Percentiles rank a stretch among this genome's conserved stretches.
phyloP scores from a whole-genome alignment of 2,113 vertebrate species.

The Micromys minutus region DNA sequence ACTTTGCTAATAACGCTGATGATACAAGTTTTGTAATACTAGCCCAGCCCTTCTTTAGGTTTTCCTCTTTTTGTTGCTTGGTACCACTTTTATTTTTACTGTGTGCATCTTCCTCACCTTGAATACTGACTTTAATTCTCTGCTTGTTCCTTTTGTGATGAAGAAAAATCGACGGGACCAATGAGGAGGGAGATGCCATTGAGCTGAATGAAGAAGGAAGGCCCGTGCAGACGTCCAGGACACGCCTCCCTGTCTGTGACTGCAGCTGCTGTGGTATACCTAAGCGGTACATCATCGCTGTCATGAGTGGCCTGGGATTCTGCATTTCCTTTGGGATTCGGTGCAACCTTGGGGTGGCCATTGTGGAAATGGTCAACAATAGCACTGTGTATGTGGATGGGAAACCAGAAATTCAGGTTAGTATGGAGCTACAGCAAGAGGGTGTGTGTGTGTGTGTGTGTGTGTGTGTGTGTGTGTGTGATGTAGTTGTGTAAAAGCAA shows the following conservation, averaged over 20 bases:
- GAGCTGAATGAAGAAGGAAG: conserved; percentile 94
- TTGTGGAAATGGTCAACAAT: conserved; percentile 99
- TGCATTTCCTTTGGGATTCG: conserved; percentile 99
- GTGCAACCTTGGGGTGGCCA: conserved; percentile 98
- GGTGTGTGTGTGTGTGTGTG: not conserved
- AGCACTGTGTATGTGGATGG: conserved; percentile 95
- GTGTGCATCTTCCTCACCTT: not conserved
- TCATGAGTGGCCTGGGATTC: conserved; percentile 98
- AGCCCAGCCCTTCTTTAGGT: not conserved
- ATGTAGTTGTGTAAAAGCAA: not conserved
- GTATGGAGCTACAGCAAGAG: not conserved
- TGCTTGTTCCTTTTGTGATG: not conserved
- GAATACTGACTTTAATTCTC: conserved; percentile 20
- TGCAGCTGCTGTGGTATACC: conserved; percentile 94
- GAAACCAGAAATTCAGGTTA: conserved; percentile 93
- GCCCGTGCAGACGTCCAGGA: conserved; percentile 82
- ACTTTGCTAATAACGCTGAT: not conserved
- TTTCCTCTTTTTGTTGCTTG: not conserved
- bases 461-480: not conserved
- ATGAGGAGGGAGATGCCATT: conserved; percentile 87
- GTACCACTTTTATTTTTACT: not conserved
- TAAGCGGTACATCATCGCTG: conserved; percentile 97
- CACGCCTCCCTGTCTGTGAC: conserved; percentile 81
- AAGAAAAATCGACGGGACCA: conserved; percentile 94
- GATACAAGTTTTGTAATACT: not conserved